Evolutionary conservation across 2,888 invertebrate genomes (phyloP).

Genomic region (Glomeris marginata): DNA sequence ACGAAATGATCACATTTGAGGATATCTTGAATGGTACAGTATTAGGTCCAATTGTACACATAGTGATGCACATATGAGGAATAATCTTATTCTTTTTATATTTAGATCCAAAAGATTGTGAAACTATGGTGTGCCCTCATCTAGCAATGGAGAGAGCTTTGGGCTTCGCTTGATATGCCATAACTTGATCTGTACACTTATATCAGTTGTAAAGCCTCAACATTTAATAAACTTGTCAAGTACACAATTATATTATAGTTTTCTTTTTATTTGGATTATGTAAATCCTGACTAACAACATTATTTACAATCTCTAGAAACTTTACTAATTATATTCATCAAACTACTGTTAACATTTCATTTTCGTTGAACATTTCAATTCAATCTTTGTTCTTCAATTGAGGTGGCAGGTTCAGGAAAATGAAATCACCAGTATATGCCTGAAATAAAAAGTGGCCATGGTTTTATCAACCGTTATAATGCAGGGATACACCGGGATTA

Average conservation of each 20-base stretch:
- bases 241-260: not conserved
- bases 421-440: too few relatives aligned
- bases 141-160: slow-evolving; percentile 9
- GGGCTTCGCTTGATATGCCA: not conserved
- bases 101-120: slow-evolving; percentile 5
- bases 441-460: too few relatives aligned
- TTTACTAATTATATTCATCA: too few relatives aligned
- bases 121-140: slow-evolving; percentile 9
- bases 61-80: too few relatives aligned
- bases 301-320: too few relatives aligned
- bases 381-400: too few relatives aligned
- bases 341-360: too few relatives aligned
- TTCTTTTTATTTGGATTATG: not conserved
- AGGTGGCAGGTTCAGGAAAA: too few relatives aligned
- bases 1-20: slow-evolving; percentile 25
- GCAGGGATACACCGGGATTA: too few relatives aligned
- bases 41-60: not conserved
- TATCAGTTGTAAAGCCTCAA: not conserved
- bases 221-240: not conserved
- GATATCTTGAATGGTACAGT: slow-evolving; percentile 11
- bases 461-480: too few relatives aligned
- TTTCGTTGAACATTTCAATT: too few relatives aligned
- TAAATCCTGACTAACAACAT: not conserved
- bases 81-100: not conserved
- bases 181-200: too few relatives aligned